Evolutionary conservation across 2,797 vertebrate genomes (phyloP).

Genomic region (Eurystomus glaucurus): DNA sequence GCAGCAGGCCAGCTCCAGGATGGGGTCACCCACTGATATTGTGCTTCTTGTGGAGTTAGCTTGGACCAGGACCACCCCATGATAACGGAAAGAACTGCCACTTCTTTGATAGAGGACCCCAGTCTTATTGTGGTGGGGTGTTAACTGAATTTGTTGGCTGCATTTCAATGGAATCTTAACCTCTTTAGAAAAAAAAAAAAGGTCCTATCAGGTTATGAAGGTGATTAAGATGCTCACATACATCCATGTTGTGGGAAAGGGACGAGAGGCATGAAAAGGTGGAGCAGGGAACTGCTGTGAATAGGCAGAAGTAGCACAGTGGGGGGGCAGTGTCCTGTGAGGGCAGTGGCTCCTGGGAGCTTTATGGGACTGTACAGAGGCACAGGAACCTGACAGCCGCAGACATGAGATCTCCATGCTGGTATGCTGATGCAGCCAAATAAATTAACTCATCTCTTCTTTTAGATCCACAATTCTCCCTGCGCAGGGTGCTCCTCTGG

Average conservation of each 20-base stretch:
- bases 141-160: not conserved
- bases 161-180: not conserved
- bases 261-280: not conserved
- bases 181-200: not conserved
- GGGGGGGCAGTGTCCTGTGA: not conserved
- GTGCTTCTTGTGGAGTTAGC: not conserved
- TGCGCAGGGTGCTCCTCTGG: not conserved
- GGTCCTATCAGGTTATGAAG: not conserved
- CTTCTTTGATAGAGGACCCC: not conserved
- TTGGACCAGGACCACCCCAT: not conserved
- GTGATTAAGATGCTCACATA: not conserved
- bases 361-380: not conserved
- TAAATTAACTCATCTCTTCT: not conserved
- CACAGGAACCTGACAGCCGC: accelerated
- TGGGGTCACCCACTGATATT: not conserved
- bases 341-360: accelerated
- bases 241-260: not conserved
- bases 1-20: not conserved
- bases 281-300: not conserved
- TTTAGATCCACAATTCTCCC: not conserved
- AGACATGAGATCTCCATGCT: accelerated
- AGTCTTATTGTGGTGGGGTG: not conserved
- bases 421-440: not conserved
- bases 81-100: not conserved
- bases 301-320: not conserved